phyloP scores from a whole-genome alignment of 2,113 vertebrate genomes.

The Rhinolophus sinicus region DNA sequence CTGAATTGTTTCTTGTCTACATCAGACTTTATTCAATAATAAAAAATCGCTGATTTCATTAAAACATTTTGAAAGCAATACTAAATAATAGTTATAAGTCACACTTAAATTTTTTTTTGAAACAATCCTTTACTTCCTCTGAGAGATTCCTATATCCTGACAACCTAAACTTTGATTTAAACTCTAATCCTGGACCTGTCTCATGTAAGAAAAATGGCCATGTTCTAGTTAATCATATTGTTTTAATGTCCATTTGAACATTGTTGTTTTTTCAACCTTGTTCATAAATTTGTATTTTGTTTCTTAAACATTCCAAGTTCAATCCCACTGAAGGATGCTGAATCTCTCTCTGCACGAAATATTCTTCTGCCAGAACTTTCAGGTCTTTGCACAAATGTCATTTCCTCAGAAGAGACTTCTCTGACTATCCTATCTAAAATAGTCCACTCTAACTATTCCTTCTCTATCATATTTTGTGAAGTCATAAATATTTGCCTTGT shows the following conservation, averaged over 20 bases:
- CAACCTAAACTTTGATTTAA: slow-evolving; percentile 4
- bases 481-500: background rate
- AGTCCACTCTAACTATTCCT: background rate
- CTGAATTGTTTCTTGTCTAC: background rate
- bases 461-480: background rate
- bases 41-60: slow-evolving; percentile 9
- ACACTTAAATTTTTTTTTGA: slow-evolving; percentile 16
- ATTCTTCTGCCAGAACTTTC: background rate
- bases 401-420: background rate
- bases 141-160: background rate
- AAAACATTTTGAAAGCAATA: slow-evolving; percentile 17
- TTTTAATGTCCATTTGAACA: slow-evolving; percentile 1
- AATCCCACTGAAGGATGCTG: background rate
- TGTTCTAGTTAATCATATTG: background rate
- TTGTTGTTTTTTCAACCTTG: background rate
- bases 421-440: background rate
- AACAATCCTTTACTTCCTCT: background rate
- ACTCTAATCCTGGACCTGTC: background rate
- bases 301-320: slow-evolving; percentile 2
- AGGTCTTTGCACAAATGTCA: background rate
- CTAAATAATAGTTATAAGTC: background rate
- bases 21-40: background rate
- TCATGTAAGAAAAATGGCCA: background rate
- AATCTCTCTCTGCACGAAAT: background rate
- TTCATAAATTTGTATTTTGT: slow-evolving; percentile 27